phyloP scores from a whole-genome alignment of 2,113 vertebrate genomes.

The Myotis lucifugus region DNA sequence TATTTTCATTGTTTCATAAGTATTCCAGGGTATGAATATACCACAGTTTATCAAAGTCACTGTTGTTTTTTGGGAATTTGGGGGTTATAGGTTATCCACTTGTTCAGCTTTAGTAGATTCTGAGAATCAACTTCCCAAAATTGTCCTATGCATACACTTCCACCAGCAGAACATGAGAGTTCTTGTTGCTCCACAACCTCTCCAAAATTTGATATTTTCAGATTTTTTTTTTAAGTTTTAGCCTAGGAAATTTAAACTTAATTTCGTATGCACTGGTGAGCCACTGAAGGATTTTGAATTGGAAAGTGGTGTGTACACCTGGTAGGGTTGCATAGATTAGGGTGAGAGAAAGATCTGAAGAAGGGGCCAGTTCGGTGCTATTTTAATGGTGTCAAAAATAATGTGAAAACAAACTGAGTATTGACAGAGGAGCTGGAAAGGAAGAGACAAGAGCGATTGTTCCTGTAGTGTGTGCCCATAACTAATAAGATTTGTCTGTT shows the following conservation, averaged over 20 bases:
- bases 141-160: not conserved
- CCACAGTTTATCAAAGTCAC: not conserved
- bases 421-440: not conserved
- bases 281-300: slow-evolving; percentile 17
- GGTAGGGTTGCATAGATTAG: not conserved
- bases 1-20: slow-evolving; percentile 18
- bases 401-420: not conserved
- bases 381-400: not conserved
- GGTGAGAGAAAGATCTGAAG: not conserved
- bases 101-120: not conserved
- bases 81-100: not conserved
- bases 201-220: not conserved
- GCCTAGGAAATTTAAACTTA: not conserved
- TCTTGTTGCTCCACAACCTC: not conserved
- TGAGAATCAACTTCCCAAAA: not conserved
- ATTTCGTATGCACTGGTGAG: not conserved
- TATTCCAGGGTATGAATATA: not conserved
- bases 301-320: not conserved
- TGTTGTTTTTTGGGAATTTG: not conserved
- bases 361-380: not conserved
- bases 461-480: not conserved
- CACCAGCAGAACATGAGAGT: not conserved
- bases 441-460: not conserved
- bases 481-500: not conserved
- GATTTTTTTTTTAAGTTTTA: not conserved